Conservation (phyloP, 1,140 invertebrate genomes). For the fruit fly (Drosophila melanogaster) region Release_6_plus_ISO1_MT NC_004354.4:1350001-1350500, state of each 20-base stretch:
- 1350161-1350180: constrained; percentile 45
- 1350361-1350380: constrained; percentile 8
- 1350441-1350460: background rate
- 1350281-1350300: constrained; percentile 22
- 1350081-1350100: constrained; percentile 60
- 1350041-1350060: constrained; percentile 22
- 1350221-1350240: constrained; percentile 38
- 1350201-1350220: constrained; percentile 72
- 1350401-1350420: constrained; percentile 19
- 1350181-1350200: constrained; percentile 69
- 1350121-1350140: constrained; percentile 83
- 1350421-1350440: constrained; percentile 4
- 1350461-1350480: background rate
- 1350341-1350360: constrained; percentile 6
- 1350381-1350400: constrained; percentile 5
- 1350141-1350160: constrained; percentile 80
- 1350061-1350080: constrained; percentile 27
- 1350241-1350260: constrained; percentile 8
- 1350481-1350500: background rate
- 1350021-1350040: constrained; percentile 21
- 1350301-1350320: constrained; percentile 26
- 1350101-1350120: constrained; percentile 39
- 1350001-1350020: constrained; percentile 5
- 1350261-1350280: constrained; percentile 41
- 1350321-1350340: constrained; percentile 29